Conservation (phyloP, 2,113 vertebrate species). For the Colius striatus region DNA sequence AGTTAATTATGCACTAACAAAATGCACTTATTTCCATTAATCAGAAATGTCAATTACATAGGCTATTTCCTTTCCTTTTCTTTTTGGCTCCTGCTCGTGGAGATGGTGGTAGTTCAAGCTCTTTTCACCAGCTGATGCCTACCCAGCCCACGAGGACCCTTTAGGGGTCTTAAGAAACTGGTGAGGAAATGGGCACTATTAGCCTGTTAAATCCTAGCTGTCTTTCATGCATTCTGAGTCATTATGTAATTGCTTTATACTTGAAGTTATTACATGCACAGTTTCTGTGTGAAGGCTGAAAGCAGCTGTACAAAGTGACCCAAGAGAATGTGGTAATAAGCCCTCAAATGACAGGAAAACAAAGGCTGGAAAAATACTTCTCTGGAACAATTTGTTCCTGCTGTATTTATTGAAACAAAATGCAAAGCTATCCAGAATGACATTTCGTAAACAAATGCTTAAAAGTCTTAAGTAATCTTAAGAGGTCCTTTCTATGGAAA, state of each 20-base stretch:
- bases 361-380: neutral
- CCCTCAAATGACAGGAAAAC: neutral
- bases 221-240: neutral
- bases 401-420: neutral
- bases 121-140: neutral
- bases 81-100: neutral
- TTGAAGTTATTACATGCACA: neutral
- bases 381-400: fast-evolving
- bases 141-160: neutral
- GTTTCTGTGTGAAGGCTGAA: neutral
- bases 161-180: neutral
- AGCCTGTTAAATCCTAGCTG: neutral
- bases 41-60: neutral
- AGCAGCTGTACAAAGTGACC: neutral
- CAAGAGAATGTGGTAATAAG: neutral
- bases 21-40: neutral
- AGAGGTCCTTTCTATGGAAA: neutral
- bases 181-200: neutral
- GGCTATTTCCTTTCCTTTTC: neutral
- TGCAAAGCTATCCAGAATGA: neutral
- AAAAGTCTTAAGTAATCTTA: neutral
- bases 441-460: neutral
- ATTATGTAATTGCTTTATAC: neutral
- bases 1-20: neutral
- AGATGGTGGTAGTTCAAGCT: neutral